Percentiles rank a stretch among this genome's conserved stretches.
phyloP scores from a whole-genome alignment of 2,113 vertebrate genomes.

The Tamias sibiricus region DNA sequence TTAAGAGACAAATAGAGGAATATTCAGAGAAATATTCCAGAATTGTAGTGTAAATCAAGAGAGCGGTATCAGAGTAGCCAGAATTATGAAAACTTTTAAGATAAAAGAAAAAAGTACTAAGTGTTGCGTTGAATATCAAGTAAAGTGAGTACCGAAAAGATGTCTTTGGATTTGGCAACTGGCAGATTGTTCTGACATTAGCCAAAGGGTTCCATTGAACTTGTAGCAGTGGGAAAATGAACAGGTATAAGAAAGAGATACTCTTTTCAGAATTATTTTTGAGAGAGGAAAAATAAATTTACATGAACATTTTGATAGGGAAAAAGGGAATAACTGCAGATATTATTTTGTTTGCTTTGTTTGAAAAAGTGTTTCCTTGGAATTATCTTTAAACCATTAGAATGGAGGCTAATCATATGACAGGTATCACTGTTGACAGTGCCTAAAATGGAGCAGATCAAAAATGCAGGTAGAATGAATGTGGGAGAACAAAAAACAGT shows the following conservation, averaged over 20 bases:
- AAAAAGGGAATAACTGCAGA: neutral
- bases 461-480: rapidly evolving
- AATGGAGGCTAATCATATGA: neutral
- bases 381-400: neutral
- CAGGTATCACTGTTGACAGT: too few species aligned
- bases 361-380: neutral
- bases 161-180: neutral
- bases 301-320: neutral
- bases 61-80: neutral
- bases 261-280: neutral
- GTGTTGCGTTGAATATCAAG: neutral
- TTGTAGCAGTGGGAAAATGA: neutral
- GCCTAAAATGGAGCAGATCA: neutral
- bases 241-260: neutral
- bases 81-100: neutral
- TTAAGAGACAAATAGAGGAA: neutral
- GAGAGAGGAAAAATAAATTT: neutral
- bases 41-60: neutral
- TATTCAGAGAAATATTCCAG: neutral
- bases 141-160: neutral
- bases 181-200: neutral
- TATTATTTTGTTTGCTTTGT: neutral
- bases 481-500: neutral
- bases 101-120: neutral
- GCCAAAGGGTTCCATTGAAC: neutral